These are phyloP conservation scores for Ephestia elutella DNA, from an alignment of 1,140 invertebrate genomes.

Conservation along the genomic window DNA sequence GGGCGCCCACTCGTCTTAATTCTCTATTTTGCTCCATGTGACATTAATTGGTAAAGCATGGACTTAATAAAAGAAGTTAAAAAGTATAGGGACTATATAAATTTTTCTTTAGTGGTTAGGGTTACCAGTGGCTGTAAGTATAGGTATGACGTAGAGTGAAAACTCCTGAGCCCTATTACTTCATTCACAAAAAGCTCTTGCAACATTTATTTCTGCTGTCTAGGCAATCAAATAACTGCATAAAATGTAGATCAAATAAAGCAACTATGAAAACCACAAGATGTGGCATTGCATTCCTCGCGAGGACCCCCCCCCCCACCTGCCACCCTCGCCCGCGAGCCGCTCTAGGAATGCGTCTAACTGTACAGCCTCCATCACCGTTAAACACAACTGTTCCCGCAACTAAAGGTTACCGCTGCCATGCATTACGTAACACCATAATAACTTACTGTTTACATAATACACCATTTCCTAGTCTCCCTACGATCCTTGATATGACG, in stretches of 20 bases:
- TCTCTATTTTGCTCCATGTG: conserved; percentile 6
- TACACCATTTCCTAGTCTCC: neutral
- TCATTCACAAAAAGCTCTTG: too few species aligned
- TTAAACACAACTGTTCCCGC: conserved; percentile 59
- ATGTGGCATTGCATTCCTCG: conserved; percentile 38
- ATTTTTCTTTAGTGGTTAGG: too few species aligned
- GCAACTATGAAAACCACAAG: neutral
- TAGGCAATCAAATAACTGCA: neutral
- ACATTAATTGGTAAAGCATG: conserved; percentile 12
- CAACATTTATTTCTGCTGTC: neutral
- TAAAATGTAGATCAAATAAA: neutral
- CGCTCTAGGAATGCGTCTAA: conserved; percentile 65
- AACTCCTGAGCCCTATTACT: too few species aligned
- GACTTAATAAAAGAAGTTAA: neutral
- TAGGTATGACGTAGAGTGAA: too few species aligned
- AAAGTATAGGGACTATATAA: neutral
- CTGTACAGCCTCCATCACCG: conserved; percentile 66
- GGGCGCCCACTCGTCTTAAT: conserved; percentile 8
- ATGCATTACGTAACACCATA: conserved; percentile 31
- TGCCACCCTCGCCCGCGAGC: conserved; percentile 44
- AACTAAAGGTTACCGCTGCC: conserved; percentile 44
- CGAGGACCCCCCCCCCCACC: conserved; percentile 41
- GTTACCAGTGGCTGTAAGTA: too few species aligned
- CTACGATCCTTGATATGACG: too few species aligned
- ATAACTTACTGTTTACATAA: conserved; percentile 29